Evolutionary conservation across 1,140 invertebrate genomes (phyloP).

Genomic region (Harlomillsia oculata): DNA sequence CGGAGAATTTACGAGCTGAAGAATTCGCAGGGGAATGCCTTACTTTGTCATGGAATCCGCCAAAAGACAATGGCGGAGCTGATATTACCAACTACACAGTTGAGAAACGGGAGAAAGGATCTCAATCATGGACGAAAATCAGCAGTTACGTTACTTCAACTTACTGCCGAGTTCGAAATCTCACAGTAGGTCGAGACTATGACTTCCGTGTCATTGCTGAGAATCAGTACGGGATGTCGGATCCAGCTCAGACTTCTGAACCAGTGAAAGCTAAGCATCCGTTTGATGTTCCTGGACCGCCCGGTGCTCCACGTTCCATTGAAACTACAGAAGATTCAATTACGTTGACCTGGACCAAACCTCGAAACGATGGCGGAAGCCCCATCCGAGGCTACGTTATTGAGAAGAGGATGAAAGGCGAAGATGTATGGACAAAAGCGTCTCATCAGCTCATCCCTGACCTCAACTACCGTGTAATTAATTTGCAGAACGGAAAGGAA

Average conservation of each 20-base stretch:
- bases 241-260: constrained; percentile 75
- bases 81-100: constrained; percentile 94
- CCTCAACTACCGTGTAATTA: constrained; percentile 55
- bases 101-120: constrained; percentile 78
- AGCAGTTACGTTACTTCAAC: constrained; percentile 84
- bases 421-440: constrained; percentile 85
- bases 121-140: constrained; percentile 75
- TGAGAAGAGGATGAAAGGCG: constrained; percentile 78
- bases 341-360: constrained; percentile 85
- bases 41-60: constrained; percentile 90
- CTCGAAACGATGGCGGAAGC: constrained; percentile 83
- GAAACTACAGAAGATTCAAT: constrained; percentile 89
- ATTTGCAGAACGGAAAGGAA: constrained; percentile 85
- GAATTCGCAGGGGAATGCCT: constrained; percentile 92
- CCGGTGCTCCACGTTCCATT: constrained; percentile 71
- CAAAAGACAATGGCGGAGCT: constrained; percentile 74
- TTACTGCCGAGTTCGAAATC: constrained; percentile 77
- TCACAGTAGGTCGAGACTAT: constrained; percentile 81
- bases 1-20: constrained; percentile 75
- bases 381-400: constrained; percentile 60
- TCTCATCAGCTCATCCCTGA: constrained; percentile 63
- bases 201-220: constrained; percentile 97
- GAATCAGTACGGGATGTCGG: constrained; percentile 90
- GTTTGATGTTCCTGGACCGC: constrained; percentile 84
- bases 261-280: constrained; percentile 90